A percentile compares a stretch with the other conserved stretches of the same genome.
phyloP scores from a whole-genome alignment of 2,888 invertebrate genomes.

The Tenodera sinensis region DNA sequence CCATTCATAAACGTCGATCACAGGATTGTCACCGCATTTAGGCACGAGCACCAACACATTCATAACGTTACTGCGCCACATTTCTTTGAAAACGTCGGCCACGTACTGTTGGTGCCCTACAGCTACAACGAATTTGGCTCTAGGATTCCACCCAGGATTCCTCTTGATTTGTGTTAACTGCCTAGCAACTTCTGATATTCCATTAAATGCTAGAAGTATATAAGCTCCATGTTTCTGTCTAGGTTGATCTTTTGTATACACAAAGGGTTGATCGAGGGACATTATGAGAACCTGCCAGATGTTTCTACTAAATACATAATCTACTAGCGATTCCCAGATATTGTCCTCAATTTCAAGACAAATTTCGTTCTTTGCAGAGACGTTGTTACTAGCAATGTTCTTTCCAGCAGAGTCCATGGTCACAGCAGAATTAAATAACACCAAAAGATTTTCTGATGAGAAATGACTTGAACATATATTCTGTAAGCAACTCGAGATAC shows the following conservation, averaged over 20 bases:
- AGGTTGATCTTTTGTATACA: background rate
- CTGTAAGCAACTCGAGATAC: background rate
- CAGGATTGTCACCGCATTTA: background rate
- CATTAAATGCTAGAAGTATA: background rate
- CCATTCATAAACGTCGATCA: background rate
- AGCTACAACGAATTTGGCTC: background rate
- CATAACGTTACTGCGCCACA: background rate
- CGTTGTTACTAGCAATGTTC: background rate
- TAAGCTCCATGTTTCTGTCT: background rate
- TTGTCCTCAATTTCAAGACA: background rate
- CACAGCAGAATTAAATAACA: background rate
- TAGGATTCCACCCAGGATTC: background rate
- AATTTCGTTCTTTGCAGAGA: background rate
- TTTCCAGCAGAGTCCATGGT: background rate
- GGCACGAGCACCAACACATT: background rate
- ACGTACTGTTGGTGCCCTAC: background rate
- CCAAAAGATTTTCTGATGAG: background rate
- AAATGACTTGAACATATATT: background rate
- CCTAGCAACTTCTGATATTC: background rate
- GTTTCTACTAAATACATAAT: background rate
- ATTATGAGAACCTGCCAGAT: background rate
- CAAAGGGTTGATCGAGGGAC: background rate
- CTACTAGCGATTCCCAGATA: background rate
- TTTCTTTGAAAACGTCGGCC: background rate
- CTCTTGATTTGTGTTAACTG: background rate